phyloP scores from a whole-genome alignment of 2,113 vertebrate species.

The Okapia johnstoni region DNA sequence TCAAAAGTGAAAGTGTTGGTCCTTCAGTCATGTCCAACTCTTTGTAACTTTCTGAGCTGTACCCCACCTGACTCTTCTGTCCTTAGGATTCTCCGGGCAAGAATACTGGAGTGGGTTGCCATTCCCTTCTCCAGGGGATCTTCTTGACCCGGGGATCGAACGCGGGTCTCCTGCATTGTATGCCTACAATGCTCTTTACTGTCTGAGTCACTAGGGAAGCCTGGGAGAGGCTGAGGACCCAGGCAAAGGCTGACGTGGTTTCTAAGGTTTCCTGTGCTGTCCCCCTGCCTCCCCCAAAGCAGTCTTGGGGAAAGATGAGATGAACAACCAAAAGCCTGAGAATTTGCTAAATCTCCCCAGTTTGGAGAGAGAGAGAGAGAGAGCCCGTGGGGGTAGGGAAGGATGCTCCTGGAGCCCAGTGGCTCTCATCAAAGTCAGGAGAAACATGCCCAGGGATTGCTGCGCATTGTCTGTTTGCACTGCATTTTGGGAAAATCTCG shows the following conservation, averaged over 20 bases:
- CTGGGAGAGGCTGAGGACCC: not conserved
- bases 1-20: not conserved
- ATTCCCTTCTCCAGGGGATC: not conserved
- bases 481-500: not conserved
- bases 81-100: not conserved
- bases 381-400: not conserved
- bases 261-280: not conserved
- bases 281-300: accelerated
- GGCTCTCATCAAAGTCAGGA: not conserved
- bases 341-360: not conserved
- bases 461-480: not conserved
- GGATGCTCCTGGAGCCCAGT: not conserved
- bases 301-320: not conserved
- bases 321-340: not conserved
- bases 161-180: not conserved
- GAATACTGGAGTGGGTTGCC: not conserved
- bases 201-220: not conserved
- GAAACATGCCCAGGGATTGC: not conserved
- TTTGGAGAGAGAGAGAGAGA: not conserved
- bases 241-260: not conserved
- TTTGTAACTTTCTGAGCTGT: not conserved
- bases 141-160: not conserved
- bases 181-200: not conserved
- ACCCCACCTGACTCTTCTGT: not conserved
- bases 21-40: not conserved